Conservation (phyloP, 2,113 vertebrate species). For the Paradoxurus hermaphroditus region DNA sequence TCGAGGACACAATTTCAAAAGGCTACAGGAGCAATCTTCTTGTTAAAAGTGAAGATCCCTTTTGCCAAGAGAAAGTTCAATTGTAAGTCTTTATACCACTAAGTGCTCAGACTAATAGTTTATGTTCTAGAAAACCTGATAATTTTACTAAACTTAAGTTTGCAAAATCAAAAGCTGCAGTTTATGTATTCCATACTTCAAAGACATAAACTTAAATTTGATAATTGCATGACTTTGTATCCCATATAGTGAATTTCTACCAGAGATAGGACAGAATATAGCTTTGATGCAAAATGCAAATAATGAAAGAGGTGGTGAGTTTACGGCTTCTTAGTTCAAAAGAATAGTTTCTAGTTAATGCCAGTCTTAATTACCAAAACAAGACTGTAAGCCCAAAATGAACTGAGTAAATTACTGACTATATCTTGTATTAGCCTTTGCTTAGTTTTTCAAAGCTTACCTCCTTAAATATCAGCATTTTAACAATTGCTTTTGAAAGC, state of each 20-base stretch:
- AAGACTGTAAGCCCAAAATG: background rate
- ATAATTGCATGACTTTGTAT: background rate
- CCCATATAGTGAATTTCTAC: background rate
- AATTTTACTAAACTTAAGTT: background rate
- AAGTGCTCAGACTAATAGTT: background rate
- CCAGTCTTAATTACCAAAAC: background rate
- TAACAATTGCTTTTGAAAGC: background rate
- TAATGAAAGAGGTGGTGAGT: background rate
- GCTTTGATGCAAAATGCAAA: background rate
- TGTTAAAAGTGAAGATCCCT: background rate
- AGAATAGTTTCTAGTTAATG: background rate
- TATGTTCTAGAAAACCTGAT: background rate
- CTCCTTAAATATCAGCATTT: background rate
- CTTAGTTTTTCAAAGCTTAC: background rate
- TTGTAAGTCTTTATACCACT: background rate
- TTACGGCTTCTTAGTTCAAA: background rate
- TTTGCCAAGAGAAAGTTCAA: background rate
- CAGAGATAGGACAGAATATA: background rate
- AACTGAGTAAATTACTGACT: background rate
- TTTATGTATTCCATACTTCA: background rate
- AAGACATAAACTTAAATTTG: background rate
- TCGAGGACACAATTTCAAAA: background rate
- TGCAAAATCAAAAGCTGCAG: background rate
- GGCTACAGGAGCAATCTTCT: background rate
- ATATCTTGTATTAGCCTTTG: too few relatives aligned